Percentiles rank a stretch among this genome's conserved stretches.
phyloP scores from a whole-genome alignment of 2,888 invertebrate species.

The Stratiomys singularior region DNA sequence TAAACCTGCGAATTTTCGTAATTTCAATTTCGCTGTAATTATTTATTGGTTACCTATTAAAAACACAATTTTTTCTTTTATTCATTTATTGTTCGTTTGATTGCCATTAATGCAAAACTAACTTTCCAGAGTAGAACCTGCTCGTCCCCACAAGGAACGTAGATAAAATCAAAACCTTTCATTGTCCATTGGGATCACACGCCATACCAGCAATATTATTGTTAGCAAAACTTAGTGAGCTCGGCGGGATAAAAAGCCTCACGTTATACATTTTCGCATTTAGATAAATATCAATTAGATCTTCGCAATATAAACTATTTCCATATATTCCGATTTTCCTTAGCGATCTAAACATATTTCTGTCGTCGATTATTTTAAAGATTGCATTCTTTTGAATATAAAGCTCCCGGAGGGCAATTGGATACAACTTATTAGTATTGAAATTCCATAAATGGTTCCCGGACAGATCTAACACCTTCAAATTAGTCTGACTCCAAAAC shows the following conservation, averaged over 20 bases:
- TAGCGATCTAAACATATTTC: background rate
- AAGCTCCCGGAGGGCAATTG: background rate
- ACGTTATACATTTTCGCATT: background rate
- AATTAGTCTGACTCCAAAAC: conserved; percentile 15
- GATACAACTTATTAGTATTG: conserved; percentile 12
- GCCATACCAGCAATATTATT: conserved; percentile 34
- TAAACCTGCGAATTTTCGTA: too few relatives aligned
- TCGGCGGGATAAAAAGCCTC: background rate
- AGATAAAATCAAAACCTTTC: too few relatives aligned
- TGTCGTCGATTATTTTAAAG: conserved; percentile 1
- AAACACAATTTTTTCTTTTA: too few relatives aligned
- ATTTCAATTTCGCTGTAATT: too few relatives aligned
- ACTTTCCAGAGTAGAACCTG: too few relatives aligned
- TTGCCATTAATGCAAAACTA: too few relatives aligned
- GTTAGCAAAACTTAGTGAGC: background rate
- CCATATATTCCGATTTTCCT: conserved; percentile 26
- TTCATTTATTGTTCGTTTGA: too few relatives aligned
- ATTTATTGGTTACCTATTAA: too few relatives aligned
- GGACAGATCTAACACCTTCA: conserved; percentile 31
- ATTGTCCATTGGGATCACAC: conserved; percentile 22
- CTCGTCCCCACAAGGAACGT: too few relatives aligned
- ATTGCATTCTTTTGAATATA: conserved; percentile 32
- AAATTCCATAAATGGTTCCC: conserved; percentile 30
- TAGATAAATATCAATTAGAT: background rate
- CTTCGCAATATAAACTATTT: conserved; percentile 20